Conservation (phyloP, 2,888 invertebrate species). For the Troilus luridus region DNA sequence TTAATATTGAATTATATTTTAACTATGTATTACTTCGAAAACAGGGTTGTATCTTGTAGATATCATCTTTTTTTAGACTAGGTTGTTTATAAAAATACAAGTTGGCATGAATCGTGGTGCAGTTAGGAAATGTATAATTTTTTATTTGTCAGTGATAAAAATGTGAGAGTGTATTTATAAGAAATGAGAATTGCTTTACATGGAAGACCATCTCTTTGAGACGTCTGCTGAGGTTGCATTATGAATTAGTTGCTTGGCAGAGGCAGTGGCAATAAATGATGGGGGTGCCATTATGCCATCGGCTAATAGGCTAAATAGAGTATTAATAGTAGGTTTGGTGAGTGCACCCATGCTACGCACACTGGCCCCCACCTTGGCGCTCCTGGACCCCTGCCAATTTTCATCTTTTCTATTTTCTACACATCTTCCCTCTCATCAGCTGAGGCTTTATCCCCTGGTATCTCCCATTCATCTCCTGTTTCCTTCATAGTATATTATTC, state of each 20-base stretch:
- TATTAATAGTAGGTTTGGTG: conserved; percentile 31
- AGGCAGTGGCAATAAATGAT: neutral
- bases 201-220: neutral
- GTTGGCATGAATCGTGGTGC: neutral
- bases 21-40: neutral
- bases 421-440: conserved; percentile 29
- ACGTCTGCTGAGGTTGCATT: neutral
- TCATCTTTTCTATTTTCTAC: conserved; percentile 25
- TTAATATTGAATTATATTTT: neutral
- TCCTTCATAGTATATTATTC: neutral
- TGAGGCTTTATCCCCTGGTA: neutral
- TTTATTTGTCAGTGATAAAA: neutral
- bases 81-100: neutral
- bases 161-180: neutral
- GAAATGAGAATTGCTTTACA: neutral
- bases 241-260: neutral
- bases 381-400: neutral
- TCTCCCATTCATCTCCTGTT: conserved; percentile 31
- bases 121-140: neutral
- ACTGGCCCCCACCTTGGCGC: neutral
- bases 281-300: neutral
- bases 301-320: conserved; percentile 4
- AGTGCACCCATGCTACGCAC: conserved; percentile 15
- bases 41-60: neutral
- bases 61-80: neutral